Evolutionary conservation across 2,797 vertebrate genomes (phyloP).

Genomic region (Rhynchonycteris naso): DNA sequence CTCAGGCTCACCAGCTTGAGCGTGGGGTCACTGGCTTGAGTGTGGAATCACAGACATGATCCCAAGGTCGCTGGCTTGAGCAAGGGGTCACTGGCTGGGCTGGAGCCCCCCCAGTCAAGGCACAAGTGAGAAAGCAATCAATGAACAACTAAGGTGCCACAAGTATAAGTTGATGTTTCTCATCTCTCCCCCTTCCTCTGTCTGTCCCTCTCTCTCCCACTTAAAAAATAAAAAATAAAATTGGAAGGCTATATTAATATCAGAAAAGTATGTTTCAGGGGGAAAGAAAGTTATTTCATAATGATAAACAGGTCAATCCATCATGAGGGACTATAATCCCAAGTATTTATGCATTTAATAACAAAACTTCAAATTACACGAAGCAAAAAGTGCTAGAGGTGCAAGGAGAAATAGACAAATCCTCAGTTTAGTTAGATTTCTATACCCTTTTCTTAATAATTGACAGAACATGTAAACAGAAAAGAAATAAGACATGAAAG

Average conservation of each 20-base stretch:
- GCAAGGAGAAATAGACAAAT: slow-evolving; percentile 37
- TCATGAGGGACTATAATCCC: not conserved
- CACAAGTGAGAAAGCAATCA: too few relatives aligned
- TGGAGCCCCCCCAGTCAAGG: too few relatives aligned
- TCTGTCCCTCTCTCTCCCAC: too few relatives aligned
- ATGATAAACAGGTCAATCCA: slow-evolving; percentile 7
- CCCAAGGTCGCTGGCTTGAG: too few relatives aligned
- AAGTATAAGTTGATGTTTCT: too few relatives aligned
- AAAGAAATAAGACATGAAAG: not conserved
- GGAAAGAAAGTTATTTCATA: not conserved
- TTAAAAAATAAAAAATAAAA: not conserved
- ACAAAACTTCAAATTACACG: slow-evolving; percentile 27
- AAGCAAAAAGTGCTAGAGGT: slow-evolving; percentile 17
- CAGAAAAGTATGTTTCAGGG: not conserved
- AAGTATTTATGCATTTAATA: slow-evolving; percentile 44
- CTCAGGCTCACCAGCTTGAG: too few relatives aligned
- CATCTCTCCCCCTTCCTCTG: too few relatives aligned
- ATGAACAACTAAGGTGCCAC: too few relatives aligned
- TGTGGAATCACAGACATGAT: too few relatives aligned
- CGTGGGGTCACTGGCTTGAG: too few relatives aligned
- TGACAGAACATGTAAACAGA: slow-evolving; percentile 15
- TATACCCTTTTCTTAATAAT: slow-evolving; percentile 1
- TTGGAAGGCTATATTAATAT: not conserved
- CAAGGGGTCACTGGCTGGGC: too few relatives aligned
- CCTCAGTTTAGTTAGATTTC: not conserved